Conservation (phyloP, 2,888 invertebrate species). For the Pardosa pseudoannulata region DNA sequence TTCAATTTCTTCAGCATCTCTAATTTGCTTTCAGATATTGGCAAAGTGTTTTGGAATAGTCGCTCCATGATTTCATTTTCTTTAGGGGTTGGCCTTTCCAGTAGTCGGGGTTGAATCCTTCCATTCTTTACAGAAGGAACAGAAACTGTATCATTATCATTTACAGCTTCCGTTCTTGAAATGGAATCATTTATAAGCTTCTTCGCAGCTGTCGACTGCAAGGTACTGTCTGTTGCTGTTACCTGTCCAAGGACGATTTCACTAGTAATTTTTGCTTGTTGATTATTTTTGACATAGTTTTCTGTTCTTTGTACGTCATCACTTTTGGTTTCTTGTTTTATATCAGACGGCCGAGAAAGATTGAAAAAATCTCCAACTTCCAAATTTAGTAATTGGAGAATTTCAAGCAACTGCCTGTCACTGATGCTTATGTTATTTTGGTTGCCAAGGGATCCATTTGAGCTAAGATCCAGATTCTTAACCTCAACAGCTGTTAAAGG, state of each 20-base stretch:
- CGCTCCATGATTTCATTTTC: conserved; percentile 41
- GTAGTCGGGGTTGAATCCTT: conserved; percentile 45
- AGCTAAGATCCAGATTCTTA: neutral
- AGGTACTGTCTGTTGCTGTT: neutral
- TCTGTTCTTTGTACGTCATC: neutral
- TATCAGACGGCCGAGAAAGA: neutral
- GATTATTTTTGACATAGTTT: neutral
- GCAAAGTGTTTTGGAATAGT: neutral
- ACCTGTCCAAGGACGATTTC: no score
- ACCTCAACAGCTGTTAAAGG: neutral
- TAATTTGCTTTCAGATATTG: conserved; percentile 26
- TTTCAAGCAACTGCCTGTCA: conserved; percentile 27
- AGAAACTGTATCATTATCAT: no score
- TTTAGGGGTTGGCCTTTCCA: neutral
- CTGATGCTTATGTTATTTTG: neutral
- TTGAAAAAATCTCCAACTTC: neutral
- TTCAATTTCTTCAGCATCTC: conserved; percentile 30
- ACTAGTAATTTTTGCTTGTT: no score
- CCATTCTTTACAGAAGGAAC: conserved; percentile 35
- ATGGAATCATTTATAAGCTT: neutral
- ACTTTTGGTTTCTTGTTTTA: neutral
- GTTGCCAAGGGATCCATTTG: neutral
- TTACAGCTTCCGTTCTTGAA: no score
- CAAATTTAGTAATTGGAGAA: conserved; percentile 30
- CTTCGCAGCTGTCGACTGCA: neutral